Evolutionary conservation across 2,797 vertebrate species (phyloP), one percentile per base, ranked within the genome.

Genomic region (Threskiornis aethiopicus): DNA sequence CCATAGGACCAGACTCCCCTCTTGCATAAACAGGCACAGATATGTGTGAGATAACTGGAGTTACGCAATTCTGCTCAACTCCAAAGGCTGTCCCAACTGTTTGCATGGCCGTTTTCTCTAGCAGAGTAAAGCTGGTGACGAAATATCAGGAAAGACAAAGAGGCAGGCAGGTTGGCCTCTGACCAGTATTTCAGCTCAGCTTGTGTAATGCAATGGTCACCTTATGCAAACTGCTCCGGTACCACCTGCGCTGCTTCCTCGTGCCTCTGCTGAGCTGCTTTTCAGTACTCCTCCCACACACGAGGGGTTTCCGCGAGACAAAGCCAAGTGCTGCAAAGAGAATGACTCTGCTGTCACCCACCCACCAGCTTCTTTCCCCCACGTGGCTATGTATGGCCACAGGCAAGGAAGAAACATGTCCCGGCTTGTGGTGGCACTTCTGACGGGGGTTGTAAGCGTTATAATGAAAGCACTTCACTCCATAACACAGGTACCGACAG

Each of bases 301-400:
- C 0, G 0, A 47, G 54, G 42, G 20, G 14, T 49, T 91, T 91
- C 49, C 0, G 0, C 2, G 9, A 86, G 71, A 37, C 52, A 83
- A 83, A 66, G 87, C 46, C 71, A 62, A 80, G 44, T 20, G 35
- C 33, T 55, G 29, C 59, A 83, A 87, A 79, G 67, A 55, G 64
- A 62, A 52, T 6, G 59, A 22, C 16, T 64, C 55, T 59, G 25
- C 22, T 85, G 66, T 65, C 69, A 87, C 4, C 9, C 51, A 70
- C 17, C 49, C 20, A 14, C 65, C 11, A 7, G 15, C 44, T 47
- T 33, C 31, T 57, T 71, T n/a, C 28, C 18, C 26, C 14, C 24
- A 20, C 6, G 3, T 12, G 24, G 6, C 51, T 85, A 2, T 5
- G 6, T 54, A 19, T 19, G 26, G 20, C 31, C 39, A 46, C 19